Evolutionary conservation across 2,888 invertebrate genomes (phyloP).

Genomic region (Sacculina carcini): DNA sequence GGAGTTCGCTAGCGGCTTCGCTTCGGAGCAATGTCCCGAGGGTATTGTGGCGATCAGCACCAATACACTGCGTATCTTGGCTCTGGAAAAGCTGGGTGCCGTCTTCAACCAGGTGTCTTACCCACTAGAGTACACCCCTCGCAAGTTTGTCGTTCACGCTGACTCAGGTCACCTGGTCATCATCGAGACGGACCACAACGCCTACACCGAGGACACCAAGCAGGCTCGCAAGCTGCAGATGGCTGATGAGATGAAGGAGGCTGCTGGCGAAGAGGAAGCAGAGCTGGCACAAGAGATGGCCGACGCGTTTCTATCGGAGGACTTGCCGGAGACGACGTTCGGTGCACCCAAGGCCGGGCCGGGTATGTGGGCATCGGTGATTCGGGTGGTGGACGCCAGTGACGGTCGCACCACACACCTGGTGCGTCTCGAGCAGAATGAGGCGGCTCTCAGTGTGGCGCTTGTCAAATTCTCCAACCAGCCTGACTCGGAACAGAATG

Average conservation of each 20-base stretch:
- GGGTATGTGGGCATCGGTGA: constrained; percentile 84
- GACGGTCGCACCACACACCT: constrained; percentile 46
- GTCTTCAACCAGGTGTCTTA: constrained; percentile 84
- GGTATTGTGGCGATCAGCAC: constrained; percentile 97
- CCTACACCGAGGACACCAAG: constrained; percentile 91
- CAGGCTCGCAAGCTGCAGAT: constrained; percentile 74
- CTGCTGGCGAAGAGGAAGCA: constrained; percentile 82
- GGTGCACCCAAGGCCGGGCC: constrained; percentile 79
- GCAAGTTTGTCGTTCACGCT: constrained; percentile 74
- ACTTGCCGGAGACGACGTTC: constrained; percentile 74
- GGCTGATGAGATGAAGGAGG: constrained; percentile 95
- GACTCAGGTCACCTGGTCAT: constrained; percentile 70
- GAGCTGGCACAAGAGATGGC: constrained; percentile 93
- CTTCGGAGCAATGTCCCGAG: constrained; percentile 87
- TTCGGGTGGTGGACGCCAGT: constrained; percentile 64
- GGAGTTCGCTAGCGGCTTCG: constrained; percentile 90
- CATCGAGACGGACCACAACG: constrained; percentile 92
- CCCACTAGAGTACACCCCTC: constrained; percentile 79
- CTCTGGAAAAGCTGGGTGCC: constrained; percentile 88
- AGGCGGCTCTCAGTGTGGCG: constrained; percentile 65
- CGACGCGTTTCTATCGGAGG: constrained; percentile 78
- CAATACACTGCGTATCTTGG: constrained; percentile 85
- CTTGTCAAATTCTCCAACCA: constrained; percentile 48
- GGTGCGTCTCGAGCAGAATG: constrained; percentile 73
- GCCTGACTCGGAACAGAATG: constrained; percentile 29